Conservation (phyloP, 2,113 vertebrate genomes). For the Puntigrus tetrazona region DNA sequence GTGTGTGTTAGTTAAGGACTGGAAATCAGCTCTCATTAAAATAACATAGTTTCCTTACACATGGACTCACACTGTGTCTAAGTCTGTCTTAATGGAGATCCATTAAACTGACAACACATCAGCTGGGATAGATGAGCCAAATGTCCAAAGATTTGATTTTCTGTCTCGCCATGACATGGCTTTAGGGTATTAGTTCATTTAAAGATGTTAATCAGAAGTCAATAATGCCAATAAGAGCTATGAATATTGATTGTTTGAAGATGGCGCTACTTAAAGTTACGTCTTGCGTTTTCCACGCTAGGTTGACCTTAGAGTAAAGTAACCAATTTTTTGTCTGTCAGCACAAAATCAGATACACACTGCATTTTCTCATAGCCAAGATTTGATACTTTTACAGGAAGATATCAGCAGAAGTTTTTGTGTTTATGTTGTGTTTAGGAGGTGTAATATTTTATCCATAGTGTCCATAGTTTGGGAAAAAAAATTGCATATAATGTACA, state of each 20-base stretch:
- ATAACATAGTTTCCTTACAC: constrained; percentile 45
- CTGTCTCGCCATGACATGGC: constrained; percentile 29
- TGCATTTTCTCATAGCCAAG: background rate
- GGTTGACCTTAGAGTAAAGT: background rate
- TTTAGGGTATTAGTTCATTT: constrained; percentile 42
- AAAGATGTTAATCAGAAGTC: constrained; percentile 26
- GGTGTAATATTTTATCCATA: background rate
- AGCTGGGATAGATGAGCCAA: constrained; percentile 28
- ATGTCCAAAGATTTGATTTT: constrained; percentile 34
- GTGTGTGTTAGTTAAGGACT: constrained; percentile 72
- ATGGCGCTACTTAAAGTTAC: constrained; percentile 5
- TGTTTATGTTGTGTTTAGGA: background rate
- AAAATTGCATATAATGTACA: too few species aligned
- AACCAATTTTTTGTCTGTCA: background rate
- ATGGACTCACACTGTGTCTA: constrained; percentile 25
- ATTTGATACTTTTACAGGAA: background rate
- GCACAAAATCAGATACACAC: background rate
- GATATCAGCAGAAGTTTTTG: background rate
- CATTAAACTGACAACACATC: constrained; percentile 37
- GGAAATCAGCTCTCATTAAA: constrained; percentile 66
- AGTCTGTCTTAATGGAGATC: constrained; percentile 4
- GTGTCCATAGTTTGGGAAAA: background rate
- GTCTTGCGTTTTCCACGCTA: background rate
- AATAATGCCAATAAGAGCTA: constrained; percentile 16
- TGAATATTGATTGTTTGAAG: constrained; percentile 8